These are phyloP conservation scores for Podilymbus podiceps DNA, from an alignment of 2,113 vertebrate species.

Conservation along the genomic window DNA sequence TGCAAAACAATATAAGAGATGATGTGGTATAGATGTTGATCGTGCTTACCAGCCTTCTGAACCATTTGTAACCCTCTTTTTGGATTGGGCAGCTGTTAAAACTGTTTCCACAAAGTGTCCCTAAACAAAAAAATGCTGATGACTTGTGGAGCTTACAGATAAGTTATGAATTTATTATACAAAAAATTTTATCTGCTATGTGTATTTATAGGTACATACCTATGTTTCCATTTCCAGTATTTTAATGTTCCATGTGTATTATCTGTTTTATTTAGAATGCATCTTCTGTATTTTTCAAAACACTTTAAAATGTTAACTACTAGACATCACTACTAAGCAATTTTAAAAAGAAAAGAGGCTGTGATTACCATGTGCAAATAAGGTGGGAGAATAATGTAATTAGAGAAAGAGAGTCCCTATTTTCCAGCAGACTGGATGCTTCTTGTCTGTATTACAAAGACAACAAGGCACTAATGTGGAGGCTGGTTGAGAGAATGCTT, in stretches of 20 bases:
- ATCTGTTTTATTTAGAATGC: background rate
- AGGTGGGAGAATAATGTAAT: background rate
- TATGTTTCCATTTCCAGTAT: background rate
- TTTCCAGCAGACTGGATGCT: background rate
- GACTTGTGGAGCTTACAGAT: background rate
- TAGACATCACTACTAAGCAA: background rate
- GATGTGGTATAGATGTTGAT: background rate
- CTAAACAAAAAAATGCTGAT: background rate
- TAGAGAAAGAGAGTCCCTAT: background rate
- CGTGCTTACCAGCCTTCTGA: background rate
- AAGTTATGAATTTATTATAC: background rate
- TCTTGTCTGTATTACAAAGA: slow-evolving; percentile 25
- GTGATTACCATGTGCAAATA: background rate
- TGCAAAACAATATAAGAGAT: background rate
- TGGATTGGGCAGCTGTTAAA: background rate
- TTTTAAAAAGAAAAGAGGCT: background rate
- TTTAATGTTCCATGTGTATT: background rate
- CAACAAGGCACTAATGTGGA: slow-evolving; percentile 1
- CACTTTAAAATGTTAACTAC: background rate
- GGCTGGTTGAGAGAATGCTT: background rate
- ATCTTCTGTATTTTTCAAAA: background rate
- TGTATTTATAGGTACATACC: background rate
- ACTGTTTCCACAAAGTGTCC: background rate
- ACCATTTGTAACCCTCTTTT: background rate
- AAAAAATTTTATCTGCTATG: background rate